Base-by-base conservation (phyloP, 2,113 vertebrate genomes). In the Caranx ignobilis region DNA sequence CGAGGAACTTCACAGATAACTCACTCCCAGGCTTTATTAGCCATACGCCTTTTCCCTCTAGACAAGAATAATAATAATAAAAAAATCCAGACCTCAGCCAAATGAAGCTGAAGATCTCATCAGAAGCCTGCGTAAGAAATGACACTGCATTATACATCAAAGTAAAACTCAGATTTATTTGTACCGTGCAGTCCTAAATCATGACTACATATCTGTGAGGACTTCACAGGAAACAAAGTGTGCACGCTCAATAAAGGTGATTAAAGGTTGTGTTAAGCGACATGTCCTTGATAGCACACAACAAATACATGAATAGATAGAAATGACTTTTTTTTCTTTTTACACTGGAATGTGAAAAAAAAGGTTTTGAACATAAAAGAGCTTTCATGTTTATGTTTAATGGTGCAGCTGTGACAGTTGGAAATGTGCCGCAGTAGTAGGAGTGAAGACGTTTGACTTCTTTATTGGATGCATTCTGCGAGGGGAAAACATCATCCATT, bases 81-180 rank as follows among this genome's bases (percentile, higher is more conserved):
- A 31, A 8, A 80, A 81, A 78, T 78, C 79, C 66, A 82, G 68
- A 82, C 43, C 60, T 81, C 60, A 61, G 65, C 75, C 83, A 82
- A 82, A 89, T 81, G 85, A 89, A 84, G 89, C 73, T 39, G 74
- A 63, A 83, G 79, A 83, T 88, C 89, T 88, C 77, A 84, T 84
- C 80, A 86, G 77, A 39, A 62, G 74, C 54, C 61, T 19, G 56
- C 26, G 75, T 13, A 69, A 84, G 82, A 77, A 82, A 72, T 63
- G 71, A 83, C 81, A 43, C 78, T 75, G 75, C 59, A 77, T 82
- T 84, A 78, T 50, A 78, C 70, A 88, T 91, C 85, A 88, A 88
- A 89, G 83, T 71, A 37, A 5, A 63, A 39, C 59, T 78, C 41
- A 19, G 4, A 68, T 71, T n/a, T 39, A 55, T 66, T 64, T 75